Conservation (phyloP, 1,140 invertebrate species). For the Ceratitis capitata region DNA sequence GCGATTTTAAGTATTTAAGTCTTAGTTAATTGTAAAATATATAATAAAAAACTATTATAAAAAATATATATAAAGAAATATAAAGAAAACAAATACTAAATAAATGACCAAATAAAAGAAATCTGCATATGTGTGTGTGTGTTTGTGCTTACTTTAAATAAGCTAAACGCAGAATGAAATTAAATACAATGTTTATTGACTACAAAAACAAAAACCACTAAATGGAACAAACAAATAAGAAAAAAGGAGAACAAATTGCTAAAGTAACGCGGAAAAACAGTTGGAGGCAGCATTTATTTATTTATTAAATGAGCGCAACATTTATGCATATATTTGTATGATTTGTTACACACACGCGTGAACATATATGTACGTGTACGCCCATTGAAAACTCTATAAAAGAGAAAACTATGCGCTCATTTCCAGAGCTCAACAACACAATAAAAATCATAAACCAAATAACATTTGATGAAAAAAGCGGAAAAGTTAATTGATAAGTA, state of each 20-base stretch:
- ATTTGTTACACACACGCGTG: not conserved
- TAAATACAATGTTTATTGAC: not conserved
- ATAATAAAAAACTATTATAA: no score
- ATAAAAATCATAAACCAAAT: not conserved
- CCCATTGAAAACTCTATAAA: not conserved
- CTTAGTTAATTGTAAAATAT: conserved; percentile 15
- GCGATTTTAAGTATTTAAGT: not conserved
- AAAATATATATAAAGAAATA: not conserved
- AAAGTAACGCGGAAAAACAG: no score
- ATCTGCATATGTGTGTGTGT: not conserved
- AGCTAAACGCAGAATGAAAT: not conserved
- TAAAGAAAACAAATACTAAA: not conserved
- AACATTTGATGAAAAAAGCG: not conserved
- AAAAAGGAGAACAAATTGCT: no score
- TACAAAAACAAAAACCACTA: not conserved
- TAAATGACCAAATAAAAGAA: not conserved
- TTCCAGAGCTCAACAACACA: not conserved
- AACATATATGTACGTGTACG: not conserved
- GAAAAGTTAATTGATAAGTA: not conserved
- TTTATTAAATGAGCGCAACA: not conserved
- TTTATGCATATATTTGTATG: not conserved
- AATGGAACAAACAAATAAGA: not conserved
- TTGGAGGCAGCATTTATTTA: not conserved
- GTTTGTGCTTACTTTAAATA: not conserved
- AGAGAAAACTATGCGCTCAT: not conserved